These are phyloP conservation scores for Nomia melanderi DNA, from an alignment of 1,140 invertebrate genomes.

Conservation along the genomic window DNA sequence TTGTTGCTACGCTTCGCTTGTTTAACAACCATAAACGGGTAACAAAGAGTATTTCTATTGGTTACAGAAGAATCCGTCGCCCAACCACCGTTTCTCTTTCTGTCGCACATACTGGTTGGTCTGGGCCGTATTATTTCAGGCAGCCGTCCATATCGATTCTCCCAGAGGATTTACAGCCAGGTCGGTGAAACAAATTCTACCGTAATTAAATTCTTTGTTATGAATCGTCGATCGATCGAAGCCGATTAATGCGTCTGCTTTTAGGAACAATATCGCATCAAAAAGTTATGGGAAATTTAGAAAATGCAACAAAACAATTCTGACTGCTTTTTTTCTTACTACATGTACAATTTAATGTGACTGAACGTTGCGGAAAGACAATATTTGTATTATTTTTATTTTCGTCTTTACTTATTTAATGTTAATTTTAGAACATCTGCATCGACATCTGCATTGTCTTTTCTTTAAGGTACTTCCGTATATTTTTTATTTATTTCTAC, in stretches of 20 bases:
- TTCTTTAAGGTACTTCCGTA: too few species aligned
- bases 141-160: constrained; percentile 97
- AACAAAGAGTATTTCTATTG: not conserved
- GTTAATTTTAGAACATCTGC: too few species aligned
- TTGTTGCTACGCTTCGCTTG: not conserved
- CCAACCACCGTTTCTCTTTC: constrained; percentile 94
- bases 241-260: not conserved
- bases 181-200: constrained; percentile 72
- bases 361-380: too few species aligned
- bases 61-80: constrained; percentile 81
- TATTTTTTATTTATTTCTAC: too few species aligned
- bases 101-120: constrained; percentile 99
- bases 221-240: not conserved
- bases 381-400: too few species aligned
- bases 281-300: too few species aligned
- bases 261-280: too few species aligned
- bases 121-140: constrained; percentile 99
- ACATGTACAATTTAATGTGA: too few species aligned
- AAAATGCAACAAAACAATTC: too few species aligned
- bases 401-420: too few species aligned
- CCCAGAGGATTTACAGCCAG: constrained; percentile 95
- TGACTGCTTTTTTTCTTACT: too few species aligned
- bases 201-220: constrained; percentile 40
- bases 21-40: not conserved
- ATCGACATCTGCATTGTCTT: too few species aligned